These are phyloP conservation scores for Nyctereutes procyonoides DNA, from an alignment of 2,113 vertebrate genomes.

Conservation along the genomic window DNA sequence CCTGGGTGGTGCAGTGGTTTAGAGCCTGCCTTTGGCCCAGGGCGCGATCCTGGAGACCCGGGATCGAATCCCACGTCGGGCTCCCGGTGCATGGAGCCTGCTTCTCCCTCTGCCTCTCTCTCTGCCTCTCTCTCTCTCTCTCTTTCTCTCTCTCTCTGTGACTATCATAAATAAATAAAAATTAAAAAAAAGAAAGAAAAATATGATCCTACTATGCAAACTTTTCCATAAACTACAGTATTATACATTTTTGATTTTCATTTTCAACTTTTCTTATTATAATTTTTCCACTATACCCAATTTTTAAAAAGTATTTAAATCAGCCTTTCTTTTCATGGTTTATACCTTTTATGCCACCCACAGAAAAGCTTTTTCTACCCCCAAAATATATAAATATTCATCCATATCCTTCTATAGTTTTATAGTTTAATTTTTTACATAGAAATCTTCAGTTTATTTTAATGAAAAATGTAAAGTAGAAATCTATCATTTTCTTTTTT, in stretches of 20 bases:
- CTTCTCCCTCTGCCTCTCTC: too few species aligned
- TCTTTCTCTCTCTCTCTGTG: too few species aligned
- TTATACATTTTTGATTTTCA: background rate
- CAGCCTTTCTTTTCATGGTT: constrained; percentile 22
- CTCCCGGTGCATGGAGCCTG: too few species aligned
- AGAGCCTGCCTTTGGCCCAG: too few species aligned
- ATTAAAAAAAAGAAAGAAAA: too few species aligned
- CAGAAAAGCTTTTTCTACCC: background rate
- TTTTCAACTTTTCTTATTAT: background rate
- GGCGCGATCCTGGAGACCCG: too few species aligned
- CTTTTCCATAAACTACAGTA: background rate
- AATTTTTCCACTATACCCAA: background rate
- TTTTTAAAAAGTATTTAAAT: background rate
- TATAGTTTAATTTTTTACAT: background rate
- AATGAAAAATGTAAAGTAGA: background rate
- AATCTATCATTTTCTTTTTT: background rate
- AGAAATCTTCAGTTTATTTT: constrained; percentile 29
- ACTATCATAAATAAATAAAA: too few species aligned
- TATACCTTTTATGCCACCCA: background rate
- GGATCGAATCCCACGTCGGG: too few species aligned
- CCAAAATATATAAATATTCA: background rate
- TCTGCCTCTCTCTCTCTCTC: too few species aligned
- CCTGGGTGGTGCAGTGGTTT: too few species aligned
- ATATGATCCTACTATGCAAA: background rate
- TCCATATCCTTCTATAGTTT: background rate